Conservation (phyloP, 2,797 vertebrate genomes). For the Adrianichthys oophorus region DNA sequence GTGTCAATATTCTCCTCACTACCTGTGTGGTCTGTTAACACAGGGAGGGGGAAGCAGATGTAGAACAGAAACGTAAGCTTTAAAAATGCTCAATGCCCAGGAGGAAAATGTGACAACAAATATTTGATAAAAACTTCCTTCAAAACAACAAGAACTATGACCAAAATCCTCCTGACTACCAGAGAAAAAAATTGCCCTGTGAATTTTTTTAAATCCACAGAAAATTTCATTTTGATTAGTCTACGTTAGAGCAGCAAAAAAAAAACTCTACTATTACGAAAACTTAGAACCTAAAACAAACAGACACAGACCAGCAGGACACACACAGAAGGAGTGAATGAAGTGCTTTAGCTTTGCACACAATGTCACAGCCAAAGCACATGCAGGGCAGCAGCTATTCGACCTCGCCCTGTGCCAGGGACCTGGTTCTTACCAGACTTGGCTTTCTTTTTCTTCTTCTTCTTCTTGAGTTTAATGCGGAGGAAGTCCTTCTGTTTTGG, state of each 20-base stretch:
- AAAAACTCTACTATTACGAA: neutral
- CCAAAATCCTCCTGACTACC: too few relatives aligned
- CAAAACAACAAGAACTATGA: constrained; percentile 29
- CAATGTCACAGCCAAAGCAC: constrained; percentile 48
- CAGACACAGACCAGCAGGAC: constrained; percentile 34
- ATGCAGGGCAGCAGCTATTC: constrained; percentile 63
- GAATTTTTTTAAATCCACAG: too few relatives aligned
- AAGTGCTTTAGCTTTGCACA: constrained; percentile 45
- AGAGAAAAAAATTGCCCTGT: too few relatives aligned
- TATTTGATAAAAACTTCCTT: constrained; percentile 29
- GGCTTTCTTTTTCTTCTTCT: constrained; percentile 89
- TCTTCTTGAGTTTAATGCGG: constrained; percentile 91
- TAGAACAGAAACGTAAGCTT: constrained; percentile 72
- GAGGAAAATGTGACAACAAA: constrained; percentile 54
- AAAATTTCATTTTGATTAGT: neutral
- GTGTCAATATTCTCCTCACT: constrained; percentile 87
- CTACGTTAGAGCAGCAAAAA: constrained; percentile 15
- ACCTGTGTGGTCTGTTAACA: constrained; percentile 84
- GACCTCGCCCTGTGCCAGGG: constrained; percentile 9
- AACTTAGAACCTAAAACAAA: constrained; percentile 1
- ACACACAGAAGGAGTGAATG: constrained; percentile 66
- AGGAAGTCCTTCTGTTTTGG: constrained; percentile 86
- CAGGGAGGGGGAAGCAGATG: constrained; percentile 72
- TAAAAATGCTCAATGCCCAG: constrained; percentile 45
- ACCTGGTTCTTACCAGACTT: constrained; percentile 83